Conservation (phyloP, 2,113 vertebrate species). For the Colaptes auratus region DNA sequence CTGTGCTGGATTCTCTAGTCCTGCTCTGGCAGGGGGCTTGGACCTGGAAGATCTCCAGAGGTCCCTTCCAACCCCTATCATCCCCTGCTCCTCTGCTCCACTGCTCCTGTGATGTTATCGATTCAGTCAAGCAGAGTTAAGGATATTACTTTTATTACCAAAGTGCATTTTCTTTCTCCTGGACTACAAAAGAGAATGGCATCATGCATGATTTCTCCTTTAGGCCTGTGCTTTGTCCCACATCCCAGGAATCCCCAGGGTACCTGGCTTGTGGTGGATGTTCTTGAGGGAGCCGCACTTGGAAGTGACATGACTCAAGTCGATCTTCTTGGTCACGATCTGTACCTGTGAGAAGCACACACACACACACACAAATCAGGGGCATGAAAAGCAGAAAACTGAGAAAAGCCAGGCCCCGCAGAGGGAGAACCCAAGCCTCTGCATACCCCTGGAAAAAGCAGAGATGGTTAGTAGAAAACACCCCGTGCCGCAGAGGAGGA, state of each 20-base stretch:
- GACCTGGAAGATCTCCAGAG: too few relatives aligned
- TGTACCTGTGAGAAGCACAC: slow-evolving; percentile 80
- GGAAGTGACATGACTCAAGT: slow-evolving; percentile 91
- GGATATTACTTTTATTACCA: background rate
- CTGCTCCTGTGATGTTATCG: background rate
- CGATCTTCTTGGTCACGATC: slow-evolving; percentile 94
- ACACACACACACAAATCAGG: slow-evolving; percentile 36
- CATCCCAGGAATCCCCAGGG: background rate
- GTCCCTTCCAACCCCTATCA: too few relatives aligned
- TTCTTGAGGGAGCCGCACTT: slow-evolving; percentile 96
- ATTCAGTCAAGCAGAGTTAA: background rate
- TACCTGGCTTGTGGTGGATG: slow-evolving; percentile 93
- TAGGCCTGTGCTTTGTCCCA: background rate
- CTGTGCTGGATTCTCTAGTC: too few relatives aligned
- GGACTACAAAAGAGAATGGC: background rate
- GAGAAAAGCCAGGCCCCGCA: background rate
- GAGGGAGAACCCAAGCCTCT: slow-evolving; percentile 12
- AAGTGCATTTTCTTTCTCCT: background rate
- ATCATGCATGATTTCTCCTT: background rate
- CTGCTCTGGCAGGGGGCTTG: too few relatives aligned
- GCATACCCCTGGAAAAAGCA: slow-evolving; percentile 67
- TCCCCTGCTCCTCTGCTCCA: too few relatives aligned
- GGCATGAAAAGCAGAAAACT: background rate
- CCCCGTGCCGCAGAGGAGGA: slow-evolving; percentile 34
- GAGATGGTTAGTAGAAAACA: slow-evolving; percentile 65